Base-by-base conservation (phyloP, 1,140 invertebrate genomes). In the Oncopodura yosiiana region DNA sequence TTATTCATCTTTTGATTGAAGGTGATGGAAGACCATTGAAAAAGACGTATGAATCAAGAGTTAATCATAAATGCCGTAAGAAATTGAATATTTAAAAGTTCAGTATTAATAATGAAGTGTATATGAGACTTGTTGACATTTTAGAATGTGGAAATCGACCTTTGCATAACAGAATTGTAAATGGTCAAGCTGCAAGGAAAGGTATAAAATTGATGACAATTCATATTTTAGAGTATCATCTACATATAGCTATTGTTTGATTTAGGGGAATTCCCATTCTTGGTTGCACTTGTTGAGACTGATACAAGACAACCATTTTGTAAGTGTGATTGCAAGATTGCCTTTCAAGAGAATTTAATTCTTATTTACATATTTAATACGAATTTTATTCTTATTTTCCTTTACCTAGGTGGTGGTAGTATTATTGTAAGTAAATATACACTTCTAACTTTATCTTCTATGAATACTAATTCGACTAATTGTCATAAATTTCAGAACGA, bases 271-370 rank as follows among this genome's bases (percentile, higher is more conserved):
- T 51, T 51, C 21, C 49, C 51, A 4, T 43, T 26, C 24, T 18
- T 61, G 6, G 54, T 49, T 14, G 59, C 53, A 12, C 1, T 56
- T 3, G 59, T 61, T 9, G 49, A 61, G 32, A 24, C 45, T n/a
- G 16, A 50, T 4, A 61, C 59, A 8, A 19, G 60, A 24, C 61
- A 63, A 29, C 56, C 57, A 21, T 63, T 63, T 39, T 63, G 61
- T 19, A 37, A n/a, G 14, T 8, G 30, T n/a, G n/a, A 9, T 34
- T 34, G 30, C n/a, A 34, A 34, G 14, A 34, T 34, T 9, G 14
- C 30, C 8, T 9, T 34, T 34, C 30, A 34, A n/a, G 6, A 34
- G 30, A 9, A 34, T 34, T 9, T 34, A 34, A 34, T 8, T 34
- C 30, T 34, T 34, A 34, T 34, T 9, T 34, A 34, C 8, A 34